These are phyloP conservation scores for Euclidia mi DNA, from an alignment of 2,888 invertebrate species.

Conservation along the genomic window DNA sequence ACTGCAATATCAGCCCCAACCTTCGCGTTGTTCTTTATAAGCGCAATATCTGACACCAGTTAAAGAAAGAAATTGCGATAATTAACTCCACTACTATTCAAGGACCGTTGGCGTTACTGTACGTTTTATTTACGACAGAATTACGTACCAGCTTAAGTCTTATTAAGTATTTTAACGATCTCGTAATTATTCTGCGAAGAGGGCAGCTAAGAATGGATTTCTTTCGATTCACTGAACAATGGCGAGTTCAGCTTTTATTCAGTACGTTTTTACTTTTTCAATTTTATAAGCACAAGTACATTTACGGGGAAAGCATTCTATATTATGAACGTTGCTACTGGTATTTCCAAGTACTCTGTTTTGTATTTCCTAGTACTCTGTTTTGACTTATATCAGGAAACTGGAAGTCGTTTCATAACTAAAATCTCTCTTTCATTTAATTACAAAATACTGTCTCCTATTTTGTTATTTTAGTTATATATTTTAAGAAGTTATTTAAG, in stretches of 20 bases:
- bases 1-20: slow-evolving; percentile 95
- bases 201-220: slow-evolving; percentile 23
- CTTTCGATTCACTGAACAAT: slow-evolving; percentile 17
- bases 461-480: no score
- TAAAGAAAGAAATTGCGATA: slow-evolving; percentile 79
- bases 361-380: no score
- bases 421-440: no score
- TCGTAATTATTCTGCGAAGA: slow-evolving; percentile 55
- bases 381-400: no score
- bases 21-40: slow-evolving; percentile 98
- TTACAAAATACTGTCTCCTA: no score
- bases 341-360: no score
- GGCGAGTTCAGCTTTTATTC: neutral
- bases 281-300: neutral
- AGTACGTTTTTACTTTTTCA: slow-evolving; percentile 2
- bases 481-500: no score
- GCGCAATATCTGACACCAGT: slow-evolving; percentile 93
- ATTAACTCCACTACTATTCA: slow-evolving; percentile 74
- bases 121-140: slow-evolving; percentile 72
- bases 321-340: neutral
- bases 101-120: slow-evolving; percentile 67
- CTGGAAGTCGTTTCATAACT: no score
- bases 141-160: slow-evolving; percentile 65
- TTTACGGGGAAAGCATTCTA: no score
- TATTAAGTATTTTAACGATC: slow-evolving; percentile 71